Evolutionary conservation across 2,797 vertebrate species (phyloP).

Genomic region (Pseudochirops corinnae): DNA sequence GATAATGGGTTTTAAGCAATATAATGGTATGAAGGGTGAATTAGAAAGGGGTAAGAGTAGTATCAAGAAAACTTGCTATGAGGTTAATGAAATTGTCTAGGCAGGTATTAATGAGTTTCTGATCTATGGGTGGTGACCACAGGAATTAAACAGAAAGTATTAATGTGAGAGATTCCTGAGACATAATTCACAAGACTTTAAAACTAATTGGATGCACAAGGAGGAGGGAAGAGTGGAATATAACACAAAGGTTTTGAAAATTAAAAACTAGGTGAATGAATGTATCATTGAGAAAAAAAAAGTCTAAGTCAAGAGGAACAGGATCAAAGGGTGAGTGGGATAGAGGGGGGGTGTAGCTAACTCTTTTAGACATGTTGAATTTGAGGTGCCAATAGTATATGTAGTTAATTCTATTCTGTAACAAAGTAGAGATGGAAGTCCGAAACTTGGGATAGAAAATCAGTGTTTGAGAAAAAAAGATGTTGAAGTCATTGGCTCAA

Average conservation of each 20-base stretch:
- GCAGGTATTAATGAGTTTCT: not conserved
- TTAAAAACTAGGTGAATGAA: not conserved
- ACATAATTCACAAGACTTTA: not conserved
- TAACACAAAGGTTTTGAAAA: not conserved
- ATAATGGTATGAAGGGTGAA: not conserved
- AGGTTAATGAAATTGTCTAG: not conserved
- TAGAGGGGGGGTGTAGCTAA: not conserved
- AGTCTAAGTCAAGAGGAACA: not conserved
- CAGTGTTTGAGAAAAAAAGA: not conserved
- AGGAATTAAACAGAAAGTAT: not conserved
- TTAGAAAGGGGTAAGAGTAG: not conserved
- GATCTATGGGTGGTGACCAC: not conserved
- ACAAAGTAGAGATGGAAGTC: not conserved
- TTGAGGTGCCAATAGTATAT: not conserved
- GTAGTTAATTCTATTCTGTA: not conserved
- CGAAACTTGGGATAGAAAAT: not conserved
- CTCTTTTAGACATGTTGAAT: not conserved
- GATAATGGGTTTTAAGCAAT: not conserved
- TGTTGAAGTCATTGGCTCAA: not conserved
- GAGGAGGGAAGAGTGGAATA: not conserved
- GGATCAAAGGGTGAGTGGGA: not conserved
- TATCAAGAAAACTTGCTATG: not conserved
- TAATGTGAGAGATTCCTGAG: not conserved
- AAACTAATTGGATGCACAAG: not conserved
- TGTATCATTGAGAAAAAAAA: not conserved